These are phyloP conservation scores for Ichneumoninae sp. DNA, from an alignment of 2,888 invertebrate species.

Conservation along the genomic window DNA sequence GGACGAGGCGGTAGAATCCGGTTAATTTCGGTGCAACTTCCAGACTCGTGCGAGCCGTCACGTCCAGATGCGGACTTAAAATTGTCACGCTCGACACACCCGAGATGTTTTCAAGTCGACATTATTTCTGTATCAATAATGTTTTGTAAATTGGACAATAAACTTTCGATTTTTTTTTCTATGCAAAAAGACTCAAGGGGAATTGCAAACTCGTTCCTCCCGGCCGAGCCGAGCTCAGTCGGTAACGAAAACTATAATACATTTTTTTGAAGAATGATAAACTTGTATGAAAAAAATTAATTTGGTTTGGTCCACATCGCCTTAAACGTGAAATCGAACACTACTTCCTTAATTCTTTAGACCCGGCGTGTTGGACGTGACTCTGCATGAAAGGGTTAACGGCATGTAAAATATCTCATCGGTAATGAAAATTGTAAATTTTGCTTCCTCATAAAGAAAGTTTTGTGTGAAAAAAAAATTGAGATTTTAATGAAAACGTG, in stretches of 20 bases:
- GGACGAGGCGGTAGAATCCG: conserved; percentile 18
- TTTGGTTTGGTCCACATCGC: neutral
- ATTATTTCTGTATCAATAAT: neutral
- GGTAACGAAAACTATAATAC: too few relatives aligned
- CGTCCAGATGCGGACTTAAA: neutral
- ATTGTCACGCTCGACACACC: neutral
- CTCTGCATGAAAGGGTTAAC: too few relatives aligned
- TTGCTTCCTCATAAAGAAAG: too few relatives aligned
- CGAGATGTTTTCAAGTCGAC: neutral
- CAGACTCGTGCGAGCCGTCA: conserved; percentile 10
- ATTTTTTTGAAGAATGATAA: too few relatives aligned
- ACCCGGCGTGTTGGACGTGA: too few relatives aligned
- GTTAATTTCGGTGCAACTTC: conserved; percentile 39
- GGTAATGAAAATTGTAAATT: too few relatives aligned
- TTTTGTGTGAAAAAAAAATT: too few relatives aligned
- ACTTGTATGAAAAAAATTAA: too few relatives aligned
- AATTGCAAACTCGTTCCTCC: neutral
- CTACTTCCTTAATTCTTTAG: neutral
- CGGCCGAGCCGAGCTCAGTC: too few relatives aligned
- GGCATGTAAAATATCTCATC: too few relatives aligned
- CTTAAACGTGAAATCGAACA: neutral
- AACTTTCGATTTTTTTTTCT: neutral
- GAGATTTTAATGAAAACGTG: too few relatives aligned
- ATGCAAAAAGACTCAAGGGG: neutral
- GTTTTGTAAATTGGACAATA: neutral